Base-by-base conservation (phyloP, 2,113 vertebrate genomes). In the Salminus brasiliensis region DNA sequence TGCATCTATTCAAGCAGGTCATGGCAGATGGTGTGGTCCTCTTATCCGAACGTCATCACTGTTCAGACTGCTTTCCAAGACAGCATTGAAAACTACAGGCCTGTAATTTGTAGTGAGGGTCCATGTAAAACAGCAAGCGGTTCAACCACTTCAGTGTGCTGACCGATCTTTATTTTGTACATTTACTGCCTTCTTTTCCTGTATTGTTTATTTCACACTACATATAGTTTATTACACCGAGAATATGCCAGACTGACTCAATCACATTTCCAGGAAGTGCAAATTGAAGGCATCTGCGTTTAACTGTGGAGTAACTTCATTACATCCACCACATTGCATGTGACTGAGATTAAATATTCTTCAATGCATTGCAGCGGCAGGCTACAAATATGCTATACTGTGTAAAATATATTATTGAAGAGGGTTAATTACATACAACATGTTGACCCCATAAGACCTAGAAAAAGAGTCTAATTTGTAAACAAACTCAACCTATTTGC, bases 11-110 rank as follows among this genome's bases (percentile, higher is more conserved):
- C 18, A 76, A 55, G 39, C 66, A 1, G 65, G 30, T 78, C 11
- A 3, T 84, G 89, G 87, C 90, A 93, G 91, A 92, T 92, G 91
- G 91, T 27, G 74, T 69, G n/a, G n/a, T 81, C 82, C 83, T 83
- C 83, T 84, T 76, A 86, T 86, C 84, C 86, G 85, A 88, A 89
- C 82, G 65, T 89, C 89, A 86, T 75, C 57, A 68, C 55, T 59
- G 18, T 66, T 52, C 72, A 76, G 59, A 45, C 29, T 18, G 49
- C 65, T 49, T 18, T 72, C 12, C 21, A 70, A 27, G 25, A 16
- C 18, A 1, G 13, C 27, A 7, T 53, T 76, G 65, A 41, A 79
- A 70, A 69, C 21, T 39, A 36, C 16, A 65, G 55, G 11, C n/a
- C 41, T 32, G 62, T 80, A 83, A 80, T 80, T 67, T 29, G 23